Evolutionary conservation across 2,888 invertebrate genomes (phyloP), one percentile per base, ranked within the genome.

Genomic region (Xanthorhoe designata): DNA sequence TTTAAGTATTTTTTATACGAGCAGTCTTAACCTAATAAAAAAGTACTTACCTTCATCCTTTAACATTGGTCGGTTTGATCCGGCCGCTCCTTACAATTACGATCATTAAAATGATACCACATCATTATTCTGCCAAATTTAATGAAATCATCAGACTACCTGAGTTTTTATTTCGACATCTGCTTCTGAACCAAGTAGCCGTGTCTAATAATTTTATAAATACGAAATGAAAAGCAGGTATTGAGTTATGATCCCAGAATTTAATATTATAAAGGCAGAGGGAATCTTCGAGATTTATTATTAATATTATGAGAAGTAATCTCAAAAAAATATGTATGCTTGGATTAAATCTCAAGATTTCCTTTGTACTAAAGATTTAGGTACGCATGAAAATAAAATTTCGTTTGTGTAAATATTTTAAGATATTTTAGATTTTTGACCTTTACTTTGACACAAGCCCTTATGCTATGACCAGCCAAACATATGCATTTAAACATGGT

Each of bases 131-230:
- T 68, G 69, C 78, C 77, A 77, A 77, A 78, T 76, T 75, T 82
- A 81, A 81, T 82, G 76, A 80, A 83, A 74, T 69, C 75, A 78
- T 79, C 77, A 71, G 15, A 76, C 82, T 83, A 82, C 83, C 81
- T 82, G 82, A 51, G 15, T 61, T 61, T 64, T 74, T 77, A 79
- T 72, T 63, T 50, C 56, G 83, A 77, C 85, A 85, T 85, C 84
- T 85, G 85, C 81, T 73, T 71, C 59, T 35, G 59, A 52, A 57
- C 60, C 64, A 64, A 64, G 64, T 57, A 58, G 50, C 68, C 69
- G 67, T 75, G 68, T 19, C 71, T 75, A 76, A 75, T 72, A 66
- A 68, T 66, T 76, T 72, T 71, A 74, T 76, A 75, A 74, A 9
- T 19, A 59, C 49, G 61, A n/a, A 45, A 61, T 60, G 52, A 69